Percentiles rank a stretch among this genome's conserved stretches.
Evolutionary conservation across 2,113 vertebrate species (phyloP).

Genomic region (Crotalus tigris): DNA sequence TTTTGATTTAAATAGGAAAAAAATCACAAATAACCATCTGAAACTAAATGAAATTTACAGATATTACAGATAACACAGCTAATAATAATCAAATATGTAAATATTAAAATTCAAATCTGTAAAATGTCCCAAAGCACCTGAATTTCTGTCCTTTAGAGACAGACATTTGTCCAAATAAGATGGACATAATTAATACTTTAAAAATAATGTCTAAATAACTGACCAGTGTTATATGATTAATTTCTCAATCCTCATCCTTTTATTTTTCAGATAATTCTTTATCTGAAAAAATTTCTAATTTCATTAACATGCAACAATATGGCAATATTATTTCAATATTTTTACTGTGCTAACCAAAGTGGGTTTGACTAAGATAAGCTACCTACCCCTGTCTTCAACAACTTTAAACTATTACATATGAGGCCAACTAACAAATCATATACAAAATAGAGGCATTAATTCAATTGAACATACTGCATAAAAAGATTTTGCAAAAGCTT

Average conservation of each 20-base stretch:
- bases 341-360: background rate
- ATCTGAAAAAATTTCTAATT: no score
- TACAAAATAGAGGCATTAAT: background rate
- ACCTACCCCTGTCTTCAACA: background rate
- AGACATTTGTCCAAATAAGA: background rate
- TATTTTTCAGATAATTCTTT: background rate
- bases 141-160: background rate
- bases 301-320: background rate
- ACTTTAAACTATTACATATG: background rate
- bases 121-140: background rate
- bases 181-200: background rate
- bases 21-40: background rate
- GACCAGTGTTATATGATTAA: background rate
- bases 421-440: background rate
- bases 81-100: background rate
- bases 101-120: background rate
- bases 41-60: background rate
- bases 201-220: background rate
- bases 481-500: slow-evolving; percentile 10
- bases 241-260: background rate
- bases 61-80: background rate
- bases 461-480: background rate
- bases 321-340: background rate
- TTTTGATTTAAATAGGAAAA: background rate
- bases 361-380: background rate